phyloP scores from a whole-genome alignment of 2,113 vertebrate species.

The Trichomycterus rosablanca region DNA sequence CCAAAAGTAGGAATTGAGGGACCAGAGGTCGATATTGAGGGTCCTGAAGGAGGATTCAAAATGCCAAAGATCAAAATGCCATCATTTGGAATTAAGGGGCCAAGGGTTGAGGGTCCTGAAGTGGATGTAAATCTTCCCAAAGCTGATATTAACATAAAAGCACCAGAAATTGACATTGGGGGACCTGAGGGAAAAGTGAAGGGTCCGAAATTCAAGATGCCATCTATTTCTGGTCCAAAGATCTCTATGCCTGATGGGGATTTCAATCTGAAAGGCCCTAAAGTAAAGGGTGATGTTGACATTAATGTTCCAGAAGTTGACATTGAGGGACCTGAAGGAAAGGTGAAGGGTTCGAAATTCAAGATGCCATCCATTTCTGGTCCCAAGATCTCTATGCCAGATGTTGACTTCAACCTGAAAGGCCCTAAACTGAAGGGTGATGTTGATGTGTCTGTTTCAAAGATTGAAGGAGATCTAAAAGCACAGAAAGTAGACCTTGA shows the following conservation, averaged over 20 bases:
- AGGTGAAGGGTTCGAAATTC: conserved; percentile 22
- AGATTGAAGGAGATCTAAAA: conserved; percentile 25
- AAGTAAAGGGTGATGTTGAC: too few relatives aligned
- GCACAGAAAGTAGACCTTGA: conserved; percentile 17
- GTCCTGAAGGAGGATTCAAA: conserved; percentile 54
- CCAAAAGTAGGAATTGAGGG: background rate
- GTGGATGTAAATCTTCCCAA: conserved; percentile 2
- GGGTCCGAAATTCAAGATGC: conserved; percentile 13
- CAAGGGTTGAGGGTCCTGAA: conserved; percentile 43
- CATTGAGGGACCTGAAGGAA: conserved; percentile 19
- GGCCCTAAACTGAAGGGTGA: conserved; percentile 18
- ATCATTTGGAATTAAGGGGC: conserved; percentile 49
- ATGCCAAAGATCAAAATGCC: conserved; percentile 40
- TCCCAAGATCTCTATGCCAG: conserved; percentile 18
- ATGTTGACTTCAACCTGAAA: conserved; percentile 25
- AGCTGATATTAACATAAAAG: conserved; percentile 43
- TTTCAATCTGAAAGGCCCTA: background rate
- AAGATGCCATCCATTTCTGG: conserved; percentile 19
- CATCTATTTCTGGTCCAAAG: background rate
- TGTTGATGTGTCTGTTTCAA: conserved; percentile 21
- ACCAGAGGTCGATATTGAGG: background rate
- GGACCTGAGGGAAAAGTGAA: conserved; percentile 16
- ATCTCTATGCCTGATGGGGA: conserved; percentile 18
- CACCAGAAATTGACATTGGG: conserved; percentile 22
- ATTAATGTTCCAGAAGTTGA: conserved; percentile 22